These are phyloP conservation scores for Nannobrachium achirus DNA, from an alignment of 2,113 vertebrate genomes.

Conservation along the genomic window DNA sequence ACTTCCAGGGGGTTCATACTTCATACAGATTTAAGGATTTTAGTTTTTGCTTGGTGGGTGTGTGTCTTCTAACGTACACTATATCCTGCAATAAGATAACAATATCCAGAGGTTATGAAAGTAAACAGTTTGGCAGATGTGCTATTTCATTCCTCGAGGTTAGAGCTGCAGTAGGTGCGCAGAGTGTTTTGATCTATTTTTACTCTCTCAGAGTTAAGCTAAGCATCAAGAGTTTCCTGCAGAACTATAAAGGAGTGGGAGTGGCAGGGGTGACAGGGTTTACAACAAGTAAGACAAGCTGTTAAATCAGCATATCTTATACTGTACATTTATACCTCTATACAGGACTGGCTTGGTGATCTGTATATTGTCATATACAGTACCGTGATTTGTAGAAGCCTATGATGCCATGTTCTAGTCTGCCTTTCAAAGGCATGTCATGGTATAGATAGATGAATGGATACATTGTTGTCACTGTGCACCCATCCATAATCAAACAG, in stretches of 20 bases:
- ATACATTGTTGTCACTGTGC: background rate
- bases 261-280: background rate
- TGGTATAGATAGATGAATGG: background rate
- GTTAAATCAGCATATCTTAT: conserved; percentile 4
- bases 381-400: conserved; percentile 4
- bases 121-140: background rate
- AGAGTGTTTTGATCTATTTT: too few species aligned
- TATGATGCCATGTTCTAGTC: background rate
- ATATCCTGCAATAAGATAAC: conserved; percentile 24
- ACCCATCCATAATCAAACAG: background rate
- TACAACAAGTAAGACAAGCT: conserved; percentile 5
- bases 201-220: too few species aligned
- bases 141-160: background rate
- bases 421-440: background rate
- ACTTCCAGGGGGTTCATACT: conserved; percentile 12
- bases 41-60: background rate
- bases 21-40: conserved; percentile 4
- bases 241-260: conserved; percentile 8
- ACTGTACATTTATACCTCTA: background rate
- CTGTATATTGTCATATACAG: conserved; percentile 1
- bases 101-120: conserved; percentile 2
- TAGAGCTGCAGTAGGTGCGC: background rate
- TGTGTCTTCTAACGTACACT: background rate
- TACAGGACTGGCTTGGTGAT: background rate
- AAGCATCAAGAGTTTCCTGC: background rate